Evolutionary conservation across 2,113 vertebrate genomes (phyloP), one percentile per base, ranked within the genome.

Genomic region (Crocuta crocuta): DNA sequence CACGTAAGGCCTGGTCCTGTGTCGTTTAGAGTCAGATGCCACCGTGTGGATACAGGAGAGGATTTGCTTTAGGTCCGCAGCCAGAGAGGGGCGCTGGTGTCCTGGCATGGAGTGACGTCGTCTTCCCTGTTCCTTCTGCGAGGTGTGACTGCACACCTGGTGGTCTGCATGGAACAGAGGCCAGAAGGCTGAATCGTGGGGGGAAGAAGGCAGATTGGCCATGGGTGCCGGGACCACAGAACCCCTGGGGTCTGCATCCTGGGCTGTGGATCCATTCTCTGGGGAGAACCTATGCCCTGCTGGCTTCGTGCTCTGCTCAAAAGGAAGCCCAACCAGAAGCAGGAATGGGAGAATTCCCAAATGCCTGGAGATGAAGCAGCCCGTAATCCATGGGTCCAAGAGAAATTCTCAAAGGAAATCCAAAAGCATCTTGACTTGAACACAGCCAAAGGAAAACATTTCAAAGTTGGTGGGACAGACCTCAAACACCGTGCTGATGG

Each of bases 191-290:
- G 48, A 68, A 7, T 26, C 0, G 21, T 58, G 13, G 61, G 17
- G 68, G 21, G 13, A 21, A 68, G 45, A 53, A 53, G 5, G 13
- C 31, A 28, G 39, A 66, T 31, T 66, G 61, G 26, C n/a, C 19
- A 0, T 53, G 39, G n/a, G 19, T 11, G n/a, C 53, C 2, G 2
- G 61, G 80, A 48, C 48, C 68, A 2, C 3, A 2, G 12, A 13
- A 16, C 26, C 31, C 4, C 4, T 39, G 35, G 63, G 6, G 45
- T 4, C 45, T 63, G 2, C 13, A 43, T 33, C 2, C 63, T 28
- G 6, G 28, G 74, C 28, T 31, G 13, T 45, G 8, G 28, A 26
- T 61, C 35, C 9, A 7, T 39, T 39, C 39, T 39, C 39, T 12
- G 15, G 24, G 45, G 43, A 48, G 73, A 16, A 28, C 16, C 39